These are phyloP conservation scores for Phthorimaea operculella DNA, from an alignment of 1,140 invertebrate genomes.

Conservation along the genomic window DNA sequence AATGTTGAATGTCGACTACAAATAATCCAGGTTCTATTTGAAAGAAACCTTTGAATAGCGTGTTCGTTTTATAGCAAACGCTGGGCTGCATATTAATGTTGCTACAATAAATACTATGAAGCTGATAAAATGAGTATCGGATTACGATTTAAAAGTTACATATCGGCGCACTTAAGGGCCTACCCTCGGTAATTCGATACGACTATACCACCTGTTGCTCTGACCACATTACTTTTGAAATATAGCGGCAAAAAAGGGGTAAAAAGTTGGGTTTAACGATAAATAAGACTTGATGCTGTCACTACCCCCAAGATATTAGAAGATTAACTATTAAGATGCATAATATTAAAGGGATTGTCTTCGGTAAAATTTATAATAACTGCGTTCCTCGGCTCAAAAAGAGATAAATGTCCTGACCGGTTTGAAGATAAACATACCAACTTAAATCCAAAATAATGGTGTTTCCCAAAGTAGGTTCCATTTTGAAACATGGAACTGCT, in stretches of 20 bases:
- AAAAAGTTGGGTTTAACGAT: slow-evolving; percentile 29
- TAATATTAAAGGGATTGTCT: no score
- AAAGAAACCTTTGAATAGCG: neutral
- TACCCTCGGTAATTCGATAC: slow-evolving; percentile 38
- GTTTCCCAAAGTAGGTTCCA: no score
- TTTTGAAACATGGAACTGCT: no score
- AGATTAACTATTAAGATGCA: no score
- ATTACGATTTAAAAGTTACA: slow-evolving; percentile 2
- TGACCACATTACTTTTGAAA: slow-evolving; percentile 28
- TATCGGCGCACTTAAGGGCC: neutral
- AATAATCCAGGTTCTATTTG: slow-evolving; percentile 1
- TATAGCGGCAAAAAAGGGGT: slow-evolving; percentile 35
- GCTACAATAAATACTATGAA: neutral
- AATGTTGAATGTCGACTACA: neutral
- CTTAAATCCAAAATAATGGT: no score
- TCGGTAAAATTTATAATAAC: no score
- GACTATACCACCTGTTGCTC: slow-evolving; percentile 37
- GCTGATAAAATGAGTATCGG: neutral
- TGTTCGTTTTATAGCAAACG: neutral
- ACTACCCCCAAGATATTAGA: no score
- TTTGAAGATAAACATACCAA: no score
- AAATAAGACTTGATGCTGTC: slow-evolving; percentile 28
- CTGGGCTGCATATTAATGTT: neutral
- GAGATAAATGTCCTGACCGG: no score
- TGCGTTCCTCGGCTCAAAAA: no score